Evolutionary conservation across 1,140 invertebrate species (phyloP).

Genomic region (Brachionus asplanchnoidis): DNA sequence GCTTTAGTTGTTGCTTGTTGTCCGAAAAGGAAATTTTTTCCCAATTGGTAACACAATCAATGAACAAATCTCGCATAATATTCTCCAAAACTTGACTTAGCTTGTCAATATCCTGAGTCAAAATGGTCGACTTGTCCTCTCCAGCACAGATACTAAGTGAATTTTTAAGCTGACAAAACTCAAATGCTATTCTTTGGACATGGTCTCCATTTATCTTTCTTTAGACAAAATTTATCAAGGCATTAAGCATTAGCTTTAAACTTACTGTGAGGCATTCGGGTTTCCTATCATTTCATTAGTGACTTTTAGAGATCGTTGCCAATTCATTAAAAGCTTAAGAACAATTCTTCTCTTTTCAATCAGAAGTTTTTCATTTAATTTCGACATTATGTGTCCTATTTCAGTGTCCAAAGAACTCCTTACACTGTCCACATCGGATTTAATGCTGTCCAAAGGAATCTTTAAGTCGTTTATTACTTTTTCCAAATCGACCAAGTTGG

Average conservation of each 20-base stretch:
- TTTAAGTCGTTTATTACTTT: conserved; percentile 74
- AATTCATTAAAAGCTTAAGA: conserved; percentile 24
- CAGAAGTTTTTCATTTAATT: conserved; percentile 28
- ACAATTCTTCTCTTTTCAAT: conserved; percentile 24
- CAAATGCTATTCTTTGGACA: conserved; percentile 37
- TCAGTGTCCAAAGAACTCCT: background rate
- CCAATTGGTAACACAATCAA: conserved; percentile 58
- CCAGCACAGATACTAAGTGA: conserved; percentile 2
- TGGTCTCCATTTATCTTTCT: conserved; percentile 36
- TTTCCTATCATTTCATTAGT: conserved; percentile 36
- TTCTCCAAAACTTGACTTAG: conserved; percentile 55
- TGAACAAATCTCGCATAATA: conserved; percentile 62
- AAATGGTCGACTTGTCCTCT: background rate
- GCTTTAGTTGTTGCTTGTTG: background rate
- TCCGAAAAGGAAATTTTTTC: conserved; percentile 44
- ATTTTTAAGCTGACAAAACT: conserved; percentile 40
- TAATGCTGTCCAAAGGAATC: conserved; percentile 69
- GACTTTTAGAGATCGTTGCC: conserved; percentile 1
- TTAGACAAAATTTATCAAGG: background rate
- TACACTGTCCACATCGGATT: conserved; percentile 67
- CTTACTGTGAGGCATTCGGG: background rate
- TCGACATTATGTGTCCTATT: background rate
- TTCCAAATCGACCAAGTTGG: conserved; percentile 81
- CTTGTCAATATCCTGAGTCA: conserved; percentile 52
- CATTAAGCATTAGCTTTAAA: background rate